These are phyloP conservation scores for Remorina albescens DNA, from an alignment of 2,797 vertebrate species.

Conservation along the genomic window DNA sequence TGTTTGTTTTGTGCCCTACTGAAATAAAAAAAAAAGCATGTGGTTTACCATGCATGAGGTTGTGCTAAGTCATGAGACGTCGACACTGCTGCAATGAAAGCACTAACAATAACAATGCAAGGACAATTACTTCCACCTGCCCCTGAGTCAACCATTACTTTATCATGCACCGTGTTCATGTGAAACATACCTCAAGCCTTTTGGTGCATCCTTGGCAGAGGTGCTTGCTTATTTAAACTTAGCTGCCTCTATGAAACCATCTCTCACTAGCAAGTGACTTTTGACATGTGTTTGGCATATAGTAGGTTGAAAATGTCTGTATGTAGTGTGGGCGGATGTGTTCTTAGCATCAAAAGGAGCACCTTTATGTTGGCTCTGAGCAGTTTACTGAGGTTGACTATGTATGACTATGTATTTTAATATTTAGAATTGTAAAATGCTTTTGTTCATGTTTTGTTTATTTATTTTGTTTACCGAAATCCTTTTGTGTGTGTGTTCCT, in stretches of 20 bases:
- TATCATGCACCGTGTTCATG: background rate
- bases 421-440: background rate
- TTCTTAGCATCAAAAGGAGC: slow-evolving; percentile 22
- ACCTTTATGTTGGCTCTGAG: slow-evolving; percentile 2
- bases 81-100: background rate
- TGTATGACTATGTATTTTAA: background rate
- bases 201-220: slow-evolving; percentile 44
- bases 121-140: background rate
- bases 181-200: slow-evolving; percentile 23
- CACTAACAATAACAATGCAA: background rate
- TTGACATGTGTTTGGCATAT: slow-evolving; percentile 54
- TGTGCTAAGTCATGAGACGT: background rate
- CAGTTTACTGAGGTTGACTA: background rate
- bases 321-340: slow-evolving; percentile 1
- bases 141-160: slow-evolving; percentile 4
- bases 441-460: too few relatives aligned
- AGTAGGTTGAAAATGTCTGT: slow-evolving; percentile 49
- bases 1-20: background rate
- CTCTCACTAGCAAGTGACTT: slow-evolving; percentile 61
- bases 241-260: slow-evolving; percentile 45
- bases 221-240: slow-evolving; percentile 51
- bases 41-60: background rate
- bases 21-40: background rate
- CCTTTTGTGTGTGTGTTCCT: background rate
- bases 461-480: too few relatives aligned